A percentile compares a stretch with the other conserved stretches of the same genome.
phyloP scores from a whole-genome alignment of 2,797 vertebrate genomes.

The Spea hammondii region DNA sequence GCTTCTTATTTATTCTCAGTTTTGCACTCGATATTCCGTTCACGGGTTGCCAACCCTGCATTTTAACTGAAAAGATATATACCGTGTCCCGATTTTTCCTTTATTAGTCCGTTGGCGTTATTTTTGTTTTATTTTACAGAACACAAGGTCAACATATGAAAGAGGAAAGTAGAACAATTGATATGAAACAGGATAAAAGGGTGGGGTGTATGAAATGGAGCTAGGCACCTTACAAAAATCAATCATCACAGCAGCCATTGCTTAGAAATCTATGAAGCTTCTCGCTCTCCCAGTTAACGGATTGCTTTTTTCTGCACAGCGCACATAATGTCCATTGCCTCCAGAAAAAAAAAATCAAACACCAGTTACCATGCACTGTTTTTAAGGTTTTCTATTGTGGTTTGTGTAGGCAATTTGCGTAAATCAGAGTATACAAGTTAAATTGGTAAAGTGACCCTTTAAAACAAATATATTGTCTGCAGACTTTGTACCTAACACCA shows the following conservation, averaged over 20 bases:
- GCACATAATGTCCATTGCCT: background rate
- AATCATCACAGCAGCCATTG: conserved; percentile 8
- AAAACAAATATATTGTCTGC: conserved; percentile 50
- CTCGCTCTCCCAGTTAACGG: background rate
- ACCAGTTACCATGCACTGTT: conserved; percentile 9
- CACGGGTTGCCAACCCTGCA: background rate
- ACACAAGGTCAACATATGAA: background rate
- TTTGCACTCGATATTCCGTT: background rate
- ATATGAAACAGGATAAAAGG: background rate
- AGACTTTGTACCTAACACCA: conserved; percentile 47
- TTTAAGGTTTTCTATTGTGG: conserved; percentile 27
- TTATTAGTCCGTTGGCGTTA: background rate
- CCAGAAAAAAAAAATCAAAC: conserved; percentile 12
- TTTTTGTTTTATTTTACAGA: background rate
- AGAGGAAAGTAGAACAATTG: background rate
- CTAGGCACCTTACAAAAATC: background rate
- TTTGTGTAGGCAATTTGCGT: conserved; percentile 46
- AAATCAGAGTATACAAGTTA: conserved; percentile 47
- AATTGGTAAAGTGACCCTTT: conserved; percentile 40
- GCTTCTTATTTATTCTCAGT: background rate
- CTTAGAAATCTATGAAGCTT: conserved; percentile 10
- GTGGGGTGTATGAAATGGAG: background rate
- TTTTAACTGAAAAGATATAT: background rate
- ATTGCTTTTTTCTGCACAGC: background rate
- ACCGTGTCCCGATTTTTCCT: background rate